Percentiles rank a stretch among this genome's conserved stretches.
Conservation (phyloP, 1,140 invertebrate genomes). For the Drosophila ananassae region DNA sequence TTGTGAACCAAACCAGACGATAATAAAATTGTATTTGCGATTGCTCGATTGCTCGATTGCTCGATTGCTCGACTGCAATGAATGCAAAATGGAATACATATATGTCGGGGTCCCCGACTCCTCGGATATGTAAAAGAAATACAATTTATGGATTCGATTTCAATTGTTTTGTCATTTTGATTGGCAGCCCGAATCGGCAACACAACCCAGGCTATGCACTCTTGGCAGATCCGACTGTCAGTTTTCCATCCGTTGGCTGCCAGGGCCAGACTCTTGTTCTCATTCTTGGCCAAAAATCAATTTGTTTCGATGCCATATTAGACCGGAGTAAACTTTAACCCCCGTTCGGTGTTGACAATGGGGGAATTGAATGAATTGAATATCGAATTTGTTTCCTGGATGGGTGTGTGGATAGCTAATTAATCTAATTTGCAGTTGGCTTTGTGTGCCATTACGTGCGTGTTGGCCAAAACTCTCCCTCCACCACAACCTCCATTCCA, state of each 20-base stretch:
- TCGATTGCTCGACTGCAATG: slow-evolving; percentile 47
- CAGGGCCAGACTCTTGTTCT: neutral
- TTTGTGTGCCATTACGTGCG: slow-evolving; percentile 36
- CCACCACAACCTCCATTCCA: neutral
- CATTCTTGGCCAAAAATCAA: slow-evolving; percentile 13
- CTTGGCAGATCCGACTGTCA: slow-evolving; percentile 24
- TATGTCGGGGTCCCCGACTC: neutral
- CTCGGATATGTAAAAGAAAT: slow-evolving; percentile 22
- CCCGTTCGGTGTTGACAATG: slow-evolving; percentile 8
- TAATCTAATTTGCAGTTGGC: slow-evolving; percentile 56
- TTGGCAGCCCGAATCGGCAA: slow-evolving; percentile 70
- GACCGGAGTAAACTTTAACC: slow-evolving; percentile 23
- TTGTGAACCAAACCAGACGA: slow-evolving; percentile 43
- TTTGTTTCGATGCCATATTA: slow-evolving; percentile 21
- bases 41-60: slow-evolving; percentile 60
- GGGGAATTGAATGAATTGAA: slow-evolving; percentile 32
- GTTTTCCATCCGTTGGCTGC: slow-evolving; percentile 2
- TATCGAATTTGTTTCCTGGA: slow-evolving; percentile 41
- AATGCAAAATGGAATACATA: slow-evolving; percentile 45
- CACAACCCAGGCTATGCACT: slow-evolving; percentile 30
- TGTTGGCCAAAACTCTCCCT: slow-evolving; percentile 14
- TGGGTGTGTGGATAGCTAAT: slow-evolving; percentile 35
- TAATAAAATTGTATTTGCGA: slow-evolving; percentile 59
- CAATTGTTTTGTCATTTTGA: slow-evolving; percentile 72
- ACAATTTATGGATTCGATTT: slow-evolving; percentile 77